Conservation (phyloP, 2,113 vertebrate species). For the Benitochromis conjunctus region DNA sequence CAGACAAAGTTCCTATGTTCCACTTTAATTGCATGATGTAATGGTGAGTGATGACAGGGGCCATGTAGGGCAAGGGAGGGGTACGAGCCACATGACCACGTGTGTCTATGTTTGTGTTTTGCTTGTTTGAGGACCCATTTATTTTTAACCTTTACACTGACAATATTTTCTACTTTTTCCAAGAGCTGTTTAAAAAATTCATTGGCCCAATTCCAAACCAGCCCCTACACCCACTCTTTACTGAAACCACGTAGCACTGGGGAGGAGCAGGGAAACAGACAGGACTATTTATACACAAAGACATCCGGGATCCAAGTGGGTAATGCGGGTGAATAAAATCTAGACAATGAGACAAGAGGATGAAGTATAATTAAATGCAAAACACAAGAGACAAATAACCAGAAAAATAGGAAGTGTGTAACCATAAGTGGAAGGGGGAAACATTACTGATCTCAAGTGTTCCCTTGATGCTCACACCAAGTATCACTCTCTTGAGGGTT, state of each 20-base stretch:
- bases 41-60: conserved; percentile 16
- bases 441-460: neutral
- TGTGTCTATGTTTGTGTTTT: neutral
- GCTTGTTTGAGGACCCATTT: neutral
- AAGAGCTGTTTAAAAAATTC: neutral
- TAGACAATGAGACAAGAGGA: neutral
- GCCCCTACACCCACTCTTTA: neutral
- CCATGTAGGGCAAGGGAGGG: neutral
- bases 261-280: neutral
- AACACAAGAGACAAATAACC: neutral
- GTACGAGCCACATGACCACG: neutral
- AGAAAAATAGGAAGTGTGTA: neutral
- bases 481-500: neutral
- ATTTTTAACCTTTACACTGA: neutral
- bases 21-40: conserved; percentile 56
- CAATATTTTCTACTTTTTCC: neutral
- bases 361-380: neutral
- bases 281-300: neutral
- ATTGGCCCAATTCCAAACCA: neutral
- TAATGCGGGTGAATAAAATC: neutral
- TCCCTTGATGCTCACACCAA: neutral
- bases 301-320: neutral
- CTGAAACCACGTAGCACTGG: neutral
- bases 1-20: conserved; percentile 37
- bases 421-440: neutral